Evolutionary conservation across 2,797 vertebrate species (phyloP).

Genomic region (Acanthornis magna): DNA sequence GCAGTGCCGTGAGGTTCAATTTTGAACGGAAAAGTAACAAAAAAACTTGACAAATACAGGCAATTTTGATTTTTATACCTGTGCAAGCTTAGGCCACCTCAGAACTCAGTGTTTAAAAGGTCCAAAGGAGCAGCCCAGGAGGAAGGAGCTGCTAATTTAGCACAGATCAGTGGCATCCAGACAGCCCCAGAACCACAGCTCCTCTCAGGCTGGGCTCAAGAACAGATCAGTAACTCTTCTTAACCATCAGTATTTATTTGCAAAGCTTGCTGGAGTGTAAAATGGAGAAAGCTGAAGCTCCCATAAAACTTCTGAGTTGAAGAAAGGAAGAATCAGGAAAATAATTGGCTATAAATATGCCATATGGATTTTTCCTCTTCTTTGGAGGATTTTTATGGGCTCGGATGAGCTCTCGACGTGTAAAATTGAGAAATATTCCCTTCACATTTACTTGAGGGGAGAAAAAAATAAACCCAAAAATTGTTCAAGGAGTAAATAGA

Average conservation of each 20-base stretch:
- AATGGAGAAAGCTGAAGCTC: conserved; percentile 1
- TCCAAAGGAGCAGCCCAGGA: neutral
- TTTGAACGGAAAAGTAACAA: neutral
- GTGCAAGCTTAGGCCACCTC: neutral
- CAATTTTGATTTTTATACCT: neutral
- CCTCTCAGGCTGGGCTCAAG: neutral
- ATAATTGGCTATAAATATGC: conserved; percentile 43
- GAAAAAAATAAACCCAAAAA: neutral
- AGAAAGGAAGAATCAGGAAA: conserved; percentile 26
- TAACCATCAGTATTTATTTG: conserved; percentile 29
- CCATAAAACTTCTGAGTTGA: conserved; percentile 2
- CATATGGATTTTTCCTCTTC: neutral
- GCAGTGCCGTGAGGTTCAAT: neutral
- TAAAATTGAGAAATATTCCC: conserved; percentile 22
- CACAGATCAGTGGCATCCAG: neutral
- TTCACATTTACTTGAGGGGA: neutral
- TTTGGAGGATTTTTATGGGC: neutral
- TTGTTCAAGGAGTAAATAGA: conserved; percentile 6
- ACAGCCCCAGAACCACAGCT: neutral
- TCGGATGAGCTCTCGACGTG: neutral
- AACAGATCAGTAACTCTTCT: conserved; percentile 15
- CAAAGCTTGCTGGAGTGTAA: conserved; percentile 26
- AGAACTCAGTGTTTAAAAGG: neutral
- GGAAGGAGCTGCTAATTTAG: neutral
- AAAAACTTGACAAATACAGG: neutral